phyloP scores from a whole-genome alignment of 2,888 invertebrate species.

The Dendrolimus pini region DNA sequence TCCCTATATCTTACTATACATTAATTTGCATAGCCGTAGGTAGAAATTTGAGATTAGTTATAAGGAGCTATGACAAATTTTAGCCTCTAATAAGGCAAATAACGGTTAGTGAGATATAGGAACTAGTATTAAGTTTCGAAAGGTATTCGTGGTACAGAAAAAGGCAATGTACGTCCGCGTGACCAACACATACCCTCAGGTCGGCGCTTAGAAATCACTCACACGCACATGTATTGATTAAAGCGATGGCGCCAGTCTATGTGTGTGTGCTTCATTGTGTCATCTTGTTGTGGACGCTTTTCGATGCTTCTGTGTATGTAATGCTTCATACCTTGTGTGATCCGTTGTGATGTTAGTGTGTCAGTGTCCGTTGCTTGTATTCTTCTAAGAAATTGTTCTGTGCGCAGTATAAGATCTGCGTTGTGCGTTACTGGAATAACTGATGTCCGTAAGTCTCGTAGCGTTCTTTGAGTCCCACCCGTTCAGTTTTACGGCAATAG shows the following conservation, averaged over 20 bases:
- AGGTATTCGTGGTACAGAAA: constrained; percentile 29
- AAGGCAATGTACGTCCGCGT: constrained; percentile 37
- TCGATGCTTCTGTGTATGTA: constrained; percentile 51
- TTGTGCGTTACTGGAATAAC: constrained; percentile 47
- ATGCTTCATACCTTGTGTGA: constrained; percentile 59
- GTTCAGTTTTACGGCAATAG: constrained; percentile 55
- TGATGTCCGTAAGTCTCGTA: constrained; percentile 48
- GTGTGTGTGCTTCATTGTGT: constrained; percentile 62
- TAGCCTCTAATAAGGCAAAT: constrained; percentile 6
- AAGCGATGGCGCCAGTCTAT: constrained; percentile 70
- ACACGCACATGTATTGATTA: constrained; percentile 83
- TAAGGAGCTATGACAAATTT: constrained; percentile 1
- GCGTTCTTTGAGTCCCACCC: constrained; percentile 59
- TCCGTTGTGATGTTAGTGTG: constrained; percentile 68
- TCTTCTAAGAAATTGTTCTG: constrained; percentile 49
- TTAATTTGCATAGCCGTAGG: too few relatives aligned
- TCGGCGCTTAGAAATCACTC: constrained; percentile 67
- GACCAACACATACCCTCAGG: constrained; percentile 32
- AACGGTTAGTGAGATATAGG: not conserved
- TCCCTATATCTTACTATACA: too few relatives aligned
- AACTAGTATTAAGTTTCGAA: constrained; percentile 5
- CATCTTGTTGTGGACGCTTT: constrained; percentile 48
- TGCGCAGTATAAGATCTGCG: constrained; percentile 42
- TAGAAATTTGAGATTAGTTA: too few relatives aligned
- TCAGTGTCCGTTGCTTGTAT: constrained; percentile 59